phyloP scores from a whole-genome alignment of 2,888 invertebrate genomes.

The Gasteruption jaculator region DNA sequence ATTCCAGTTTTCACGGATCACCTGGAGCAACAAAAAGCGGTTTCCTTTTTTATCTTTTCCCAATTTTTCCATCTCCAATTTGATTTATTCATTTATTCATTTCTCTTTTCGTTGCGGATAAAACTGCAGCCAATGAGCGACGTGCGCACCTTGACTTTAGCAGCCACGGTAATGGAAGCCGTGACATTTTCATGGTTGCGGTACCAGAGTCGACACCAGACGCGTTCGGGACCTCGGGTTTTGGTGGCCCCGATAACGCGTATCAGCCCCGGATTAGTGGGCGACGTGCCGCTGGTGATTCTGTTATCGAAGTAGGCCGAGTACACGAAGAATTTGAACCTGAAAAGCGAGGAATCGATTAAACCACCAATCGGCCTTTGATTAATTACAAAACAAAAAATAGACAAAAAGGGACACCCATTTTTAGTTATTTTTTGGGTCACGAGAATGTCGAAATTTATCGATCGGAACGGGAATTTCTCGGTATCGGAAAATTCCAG shows the following conservation, averaged over 20 bases:
- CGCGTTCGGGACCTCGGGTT: slow-evolving; percentile 77
- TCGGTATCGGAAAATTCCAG: no score
- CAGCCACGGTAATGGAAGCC: slow-evolving; percentile 63
- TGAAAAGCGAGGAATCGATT: slow-evolving; percentile 40
- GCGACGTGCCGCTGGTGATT: slow-evolving; percentile 30
- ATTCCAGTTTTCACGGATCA: slow-evolving; percentile 91
- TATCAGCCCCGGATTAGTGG: slow-evolving; percentile 57
- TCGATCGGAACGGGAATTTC: no score
- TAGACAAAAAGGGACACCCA: no score
- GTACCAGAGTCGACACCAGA: slow-evolving; percentile 78
- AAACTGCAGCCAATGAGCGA: neutral
- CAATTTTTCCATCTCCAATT: no score
- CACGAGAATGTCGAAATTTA: no score
- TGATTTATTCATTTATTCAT: neutral
- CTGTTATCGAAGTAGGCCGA: slow-evolving; percentile 85
- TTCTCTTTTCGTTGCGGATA: neutral
- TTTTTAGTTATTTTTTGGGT: no score
- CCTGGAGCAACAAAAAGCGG: slow-evolving; percentile 51
- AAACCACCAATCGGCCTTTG: no score
- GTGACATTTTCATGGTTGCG: slow-evolving; percentile 47
- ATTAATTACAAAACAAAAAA: no score
- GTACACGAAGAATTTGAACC: slow-evolving; percentile 87
- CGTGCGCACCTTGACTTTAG: slow-evolving; percentile 65
- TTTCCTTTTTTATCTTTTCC: no score
- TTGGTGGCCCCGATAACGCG: slow-evolving; percentile 85